Conservation (phyloP, 2,797 vertebrate species). For the Rhabdomys pumilio region DNA sequence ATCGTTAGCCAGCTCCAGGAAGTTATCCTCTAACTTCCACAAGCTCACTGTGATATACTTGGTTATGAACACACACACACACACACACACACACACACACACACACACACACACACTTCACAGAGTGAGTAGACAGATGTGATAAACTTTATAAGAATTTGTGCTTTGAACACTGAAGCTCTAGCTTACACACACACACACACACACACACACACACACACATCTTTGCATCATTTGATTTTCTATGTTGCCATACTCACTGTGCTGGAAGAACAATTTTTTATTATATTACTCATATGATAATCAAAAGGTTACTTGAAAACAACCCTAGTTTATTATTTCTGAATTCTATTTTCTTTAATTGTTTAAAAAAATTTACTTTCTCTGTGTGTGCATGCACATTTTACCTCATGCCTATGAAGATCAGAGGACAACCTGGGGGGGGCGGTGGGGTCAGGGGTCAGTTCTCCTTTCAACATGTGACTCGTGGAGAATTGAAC, state of each 20-base stretch:
- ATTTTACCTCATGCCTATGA: too few species aligned
- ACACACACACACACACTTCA: not conserved
- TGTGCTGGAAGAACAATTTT: constrained; percentile 26
- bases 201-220: too few species aligned
- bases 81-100: not conserved
- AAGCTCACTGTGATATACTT: not conserved
- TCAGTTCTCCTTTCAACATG: not conserved
- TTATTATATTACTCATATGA: constrained; percentile 31
- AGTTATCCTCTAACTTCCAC: not conserved
- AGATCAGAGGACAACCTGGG: not conserved
- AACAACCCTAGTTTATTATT: not conserved
- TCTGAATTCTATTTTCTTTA: constrained; percentile 28
- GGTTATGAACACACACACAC: not conserved
- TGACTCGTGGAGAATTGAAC: not conserved
- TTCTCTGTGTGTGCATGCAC: not conserved
- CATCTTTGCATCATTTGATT: constrained; percentile 12
- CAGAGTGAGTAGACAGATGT: not conserved
- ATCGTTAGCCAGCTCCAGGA: not conserved
- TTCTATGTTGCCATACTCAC: not conserved
- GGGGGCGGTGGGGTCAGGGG: rapidly evolving
- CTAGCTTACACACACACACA: too few species aligned
- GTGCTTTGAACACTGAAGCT: not conserved
- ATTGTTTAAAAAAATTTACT: not conserved
- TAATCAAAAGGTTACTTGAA: constrained; percentile 48
- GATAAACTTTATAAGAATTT: not conserved